phyloP scores from a whole-genome alignment of 2,113 vertebrate species.

The Apus apus region DNA sequence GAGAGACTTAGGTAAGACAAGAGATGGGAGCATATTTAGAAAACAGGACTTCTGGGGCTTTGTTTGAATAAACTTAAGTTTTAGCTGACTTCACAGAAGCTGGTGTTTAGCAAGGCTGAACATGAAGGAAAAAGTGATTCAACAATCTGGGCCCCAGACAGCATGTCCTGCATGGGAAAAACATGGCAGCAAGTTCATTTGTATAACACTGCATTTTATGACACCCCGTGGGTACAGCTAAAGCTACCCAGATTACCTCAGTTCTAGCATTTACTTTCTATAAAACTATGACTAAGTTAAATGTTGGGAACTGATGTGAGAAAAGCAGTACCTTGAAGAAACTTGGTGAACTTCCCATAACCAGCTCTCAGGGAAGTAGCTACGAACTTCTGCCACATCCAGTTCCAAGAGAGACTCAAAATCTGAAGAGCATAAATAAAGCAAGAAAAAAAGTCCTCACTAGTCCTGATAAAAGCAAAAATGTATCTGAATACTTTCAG shows the following conservation, averaged over 20 bases:
- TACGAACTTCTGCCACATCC: slow-evolving; percentile 80
- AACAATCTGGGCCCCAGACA: not conserved
- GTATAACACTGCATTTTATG: not conserved
- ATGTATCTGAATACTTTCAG: not conserved
- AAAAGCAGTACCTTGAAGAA: slow-evolving; percentile 60
- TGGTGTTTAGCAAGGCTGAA: not conserved
- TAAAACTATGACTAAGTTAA: not conserved
- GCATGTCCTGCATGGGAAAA: not conserved
- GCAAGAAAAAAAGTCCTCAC: not conserved
- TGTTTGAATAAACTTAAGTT: not conserved
- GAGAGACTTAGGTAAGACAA: not conserved
- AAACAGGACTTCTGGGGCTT: not conserved
- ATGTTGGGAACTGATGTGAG: not conserved
- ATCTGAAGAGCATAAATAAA: slow-evolving; percentile 64
- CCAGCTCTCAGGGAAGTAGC: slow-evolving; percentile 96
- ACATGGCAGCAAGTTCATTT: not conserved
- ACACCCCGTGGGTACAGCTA: rapidly evolving
- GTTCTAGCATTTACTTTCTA: not conserved
- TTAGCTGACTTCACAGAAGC: not conserved
- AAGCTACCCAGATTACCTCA: not conserved
- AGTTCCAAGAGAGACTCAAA: slow-evolving; percentile 70
- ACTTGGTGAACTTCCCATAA: slow-evolving; percentile 89
- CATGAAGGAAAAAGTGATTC: not conserved
- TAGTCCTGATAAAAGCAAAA: not conserved
- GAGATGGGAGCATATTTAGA: not conserved